Conservation (phyloP, 2,888 invertebrate species). For the Drosophila quinaria region DNA sequence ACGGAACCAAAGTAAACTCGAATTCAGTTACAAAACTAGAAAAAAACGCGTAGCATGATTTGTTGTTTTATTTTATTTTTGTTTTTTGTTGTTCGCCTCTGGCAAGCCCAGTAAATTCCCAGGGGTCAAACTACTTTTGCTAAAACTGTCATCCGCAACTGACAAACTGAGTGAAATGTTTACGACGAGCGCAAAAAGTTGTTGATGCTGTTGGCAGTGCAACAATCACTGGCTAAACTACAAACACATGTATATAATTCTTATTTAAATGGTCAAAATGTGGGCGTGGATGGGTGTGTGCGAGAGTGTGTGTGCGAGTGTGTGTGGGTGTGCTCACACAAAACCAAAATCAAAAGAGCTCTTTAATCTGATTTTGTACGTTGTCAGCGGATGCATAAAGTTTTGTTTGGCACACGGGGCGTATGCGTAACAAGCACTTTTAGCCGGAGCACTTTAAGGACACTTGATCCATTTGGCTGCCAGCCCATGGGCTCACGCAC, state of each 20-base stretch:
- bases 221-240: constrained; percentile 30
- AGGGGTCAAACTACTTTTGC: constrained; percentile 63
- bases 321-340: constrained; percentile 35
- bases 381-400: constrained; percentile 45
- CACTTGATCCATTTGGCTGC: constrained; percentile 41
- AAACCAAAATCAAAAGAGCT: constrained; percentile 55
- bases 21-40: constrained; percentile 16
- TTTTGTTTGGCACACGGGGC: constrained; percentile 71
- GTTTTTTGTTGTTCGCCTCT: constrained; percentile 24
- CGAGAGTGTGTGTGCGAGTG: not conserved
- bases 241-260: constrained; percentile 33
- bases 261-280: constrained; percentile 37
- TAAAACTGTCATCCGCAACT: constrained; percentile 46
- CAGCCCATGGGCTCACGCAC: constrained; percentile 47
- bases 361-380: constrained; percentile 44
- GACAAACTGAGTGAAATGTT: constrained; percentile 63
- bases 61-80: constrained; percentile 10
- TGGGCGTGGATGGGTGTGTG: constrained; percentile 27
- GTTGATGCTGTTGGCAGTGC: constrained; percentile 41
- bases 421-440: constrained; percentile 71
- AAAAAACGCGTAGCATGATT: constrained; percentile 1
- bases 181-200: constrained; percentile 57
- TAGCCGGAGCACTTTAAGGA: constrained; percentile 49
- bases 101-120: constrained; percentile 50
- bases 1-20: constrained; percentile 26